Evolutionary conservation across 2,797 vertebrate genomes (phyloP).

Genomic region (Takifugu rubripes): DNA sequence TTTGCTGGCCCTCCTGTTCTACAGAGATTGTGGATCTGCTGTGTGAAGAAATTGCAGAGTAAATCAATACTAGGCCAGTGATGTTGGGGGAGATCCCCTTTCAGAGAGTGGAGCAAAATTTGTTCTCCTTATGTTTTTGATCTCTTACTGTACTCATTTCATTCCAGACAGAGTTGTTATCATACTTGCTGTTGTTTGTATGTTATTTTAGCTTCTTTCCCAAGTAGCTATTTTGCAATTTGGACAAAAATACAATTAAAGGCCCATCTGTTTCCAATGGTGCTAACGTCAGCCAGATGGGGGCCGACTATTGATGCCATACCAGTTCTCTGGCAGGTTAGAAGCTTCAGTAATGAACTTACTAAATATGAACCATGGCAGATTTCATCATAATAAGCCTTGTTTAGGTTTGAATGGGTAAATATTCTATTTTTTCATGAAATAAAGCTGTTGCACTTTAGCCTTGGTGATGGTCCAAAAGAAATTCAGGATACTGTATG

Average conservation of each 20-base stretch:
- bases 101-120: conserved; percentile 86
- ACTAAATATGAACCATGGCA: conserved; percentile 65
- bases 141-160: conserved; percentile 86
- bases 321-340: conserved; percentile 85
- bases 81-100: conserved; percentile 83
- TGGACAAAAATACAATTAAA: conserved; percentile 98
- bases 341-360: conserved; percentile 71
- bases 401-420: conserved; percentile 43
- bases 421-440: conserved; percentile 59
- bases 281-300: conserved; percentile 92
- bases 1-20: conserved; percentile 77
- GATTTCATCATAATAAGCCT: conserved; percentile 65
- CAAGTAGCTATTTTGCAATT: conserved; percentile 99
- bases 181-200: conserved; percentile 99
- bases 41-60: conserved; percentile 83
- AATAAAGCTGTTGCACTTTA: conserved; percentile 56
- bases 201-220: conserved; percentile 98
- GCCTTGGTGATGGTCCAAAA: conserved; percentile 31
- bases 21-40: conserved; percentile 76
- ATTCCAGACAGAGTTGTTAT: conserved; percentile 93
- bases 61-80: conserved; percentile 84
- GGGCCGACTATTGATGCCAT: conserved; percentile 87
- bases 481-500: conserved; percentile 4
- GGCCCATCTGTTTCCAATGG: conserved; percentile 97
- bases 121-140: conserved; percentile 85